These are phyloP conservation scores for Clarias fuscus DNA, from an alignment of 2,797 vertebrate species.

Conservation along the genomic window DNA sequence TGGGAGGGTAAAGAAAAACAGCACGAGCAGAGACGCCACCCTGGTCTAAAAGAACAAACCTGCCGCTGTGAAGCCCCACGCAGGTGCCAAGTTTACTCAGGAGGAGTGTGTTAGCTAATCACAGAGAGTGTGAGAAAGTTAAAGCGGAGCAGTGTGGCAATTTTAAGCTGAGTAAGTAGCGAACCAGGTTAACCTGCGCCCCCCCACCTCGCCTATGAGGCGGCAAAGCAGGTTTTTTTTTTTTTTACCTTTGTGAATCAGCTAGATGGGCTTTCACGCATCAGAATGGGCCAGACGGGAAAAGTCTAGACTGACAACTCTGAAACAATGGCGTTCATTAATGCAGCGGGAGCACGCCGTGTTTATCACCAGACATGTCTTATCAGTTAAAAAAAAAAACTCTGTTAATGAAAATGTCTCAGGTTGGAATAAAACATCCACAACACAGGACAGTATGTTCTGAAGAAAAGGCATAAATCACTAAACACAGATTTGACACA, in stretches of 20 bases:
- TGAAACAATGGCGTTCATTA: slow-evolving; percentile 18
- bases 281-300: not conserved
- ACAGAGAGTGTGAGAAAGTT: slow-evolving; percentile 32
- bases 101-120: slow-evolving; percentile 47
- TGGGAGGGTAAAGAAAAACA: slow-evolving; percentile 73
- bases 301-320: not conserved
- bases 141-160: not conserved
- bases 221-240: slow-evolving; percentile 59
- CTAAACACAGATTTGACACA: not conserved
- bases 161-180: not conserved
- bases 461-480: not conserved
- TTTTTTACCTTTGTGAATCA: slow-evolving; percentile 45
- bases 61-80: slow-evolving; percentile 64
- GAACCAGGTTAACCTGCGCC: slow-evolving; percentile 60
- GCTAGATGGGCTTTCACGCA: slow-evolving; percentile 4
- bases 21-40: slow-evolving; percentile 61
- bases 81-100: slow-evolving; percentile 71
- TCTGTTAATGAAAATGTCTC: not conserved
- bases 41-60: slow-evolving; percentile 66
- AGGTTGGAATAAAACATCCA: too few relatives aligned
- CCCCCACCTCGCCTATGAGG: slow-evolving; percentile 55
- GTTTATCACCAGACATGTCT: not conserved
- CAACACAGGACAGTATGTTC: not conserved
- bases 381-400: not conserved
- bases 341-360: not conserved